Evolutionary conservation across 2,888 invertebrate genomes (phyloP), one percentile per base, ranked within the genome.

Genomic region (Sphaeridia pumilis): DNA sequence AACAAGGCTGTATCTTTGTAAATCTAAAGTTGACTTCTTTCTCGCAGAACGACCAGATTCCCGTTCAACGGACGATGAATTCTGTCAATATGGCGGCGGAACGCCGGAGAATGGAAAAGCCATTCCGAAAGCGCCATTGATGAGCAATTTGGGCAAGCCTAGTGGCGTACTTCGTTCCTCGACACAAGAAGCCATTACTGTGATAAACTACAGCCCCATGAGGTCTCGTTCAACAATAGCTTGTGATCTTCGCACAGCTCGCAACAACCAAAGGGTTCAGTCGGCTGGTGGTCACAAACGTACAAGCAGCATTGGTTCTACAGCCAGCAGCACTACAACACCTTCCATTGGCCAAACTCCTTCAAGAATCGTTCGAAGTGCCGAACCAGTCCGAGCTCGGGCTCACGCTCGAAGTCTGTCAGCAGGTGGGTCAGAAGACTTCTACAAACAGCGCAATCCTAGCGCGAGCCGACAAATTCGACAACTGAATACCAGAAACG

Each of bases 21-120:
- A 34, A 12, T 26, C 10, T 28, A 10, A 27, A 31, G 4, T 5
- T n/a, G n/a, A n/a, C n/a, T n/a, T 42, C n/a, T 34, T 12, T 46
- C 21, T n/a, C n/a, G n/a, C 57, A 67, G 67, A 67, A 49, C 66
- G 68, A 28, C 68, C 68, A 5, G 67, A 68, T 46, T 68, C 68
- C 4, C 59, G 67, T 44, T 66, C 67, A 44, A 68, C 68, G 2
- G 65, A 66, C 46, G 66, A 65, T 46, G 65, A 65, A 41, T 55
- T 54, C 10, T 44, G 56, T n/a, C 46, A 57, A 69, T 27, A 73
- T 57, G 38, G 38, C 5, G 38, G 38, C 5, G 38, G 38, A 38
- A 7, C 5, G 7, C 17, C 17, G 7, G 38, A 38, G 12, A 14
- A 7, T 38, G 38, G 20, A 17, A 31, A 14, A 14, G 14, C 14